Conservation (phyloP, 92 coral and sea anemone genomes). For the Pocillopora grandis region DNA sequence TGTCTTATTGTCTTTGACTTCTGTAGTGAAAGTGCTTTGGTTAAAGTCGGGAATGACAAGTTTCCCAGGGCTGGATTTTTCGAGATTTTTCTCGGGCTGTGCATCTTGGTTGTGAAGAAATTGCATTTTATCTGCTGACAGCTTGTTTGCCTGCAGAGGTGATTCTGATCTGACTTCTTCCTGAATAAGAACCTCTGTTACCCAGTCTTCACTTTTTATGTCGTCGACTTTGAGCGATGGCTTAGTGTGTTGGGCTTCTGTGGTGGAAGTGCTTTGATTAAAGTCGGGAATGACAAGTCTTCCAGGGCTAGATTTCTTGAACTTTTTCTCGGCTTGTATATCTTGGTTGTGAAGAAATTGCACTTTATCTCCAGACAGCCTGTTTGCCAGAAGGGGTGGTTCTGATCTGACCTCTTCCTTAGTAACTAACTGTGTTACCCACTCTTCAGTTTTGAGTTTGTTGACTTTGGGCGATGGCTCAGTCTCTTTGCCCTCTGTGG, state of each 20-base stretch:
- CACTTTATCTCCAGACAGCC: background rate
- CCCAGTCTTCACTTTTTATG: background rate
- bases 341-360: background rate
- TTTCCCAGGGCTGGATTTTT: background rate
- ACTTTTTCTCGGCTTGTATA: background rate
- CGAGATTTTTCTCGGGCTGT: background rate
- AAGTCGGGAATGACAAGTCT: background rate
- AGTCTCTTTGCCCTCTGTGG: background rate
- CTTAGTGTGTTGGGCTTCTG: background rate
- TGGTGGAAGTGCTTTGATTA: background rate
- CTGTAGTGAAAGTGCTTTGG: background rate
- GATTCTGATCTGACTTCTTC: background rate
- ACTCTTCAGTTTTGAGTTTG: background rate
- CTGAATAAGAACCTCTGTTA: background rate
- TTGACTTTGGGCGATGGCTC: background rate
- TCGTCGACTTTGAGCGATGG: background rate
- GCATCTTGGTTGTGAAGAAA: constrained; percentile 3
- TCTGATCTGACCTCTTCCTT: background rate
- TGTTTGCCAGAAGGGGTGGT: background rate
- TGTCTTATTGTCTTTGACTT: background rate
- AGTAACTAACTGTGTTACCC: background rate
- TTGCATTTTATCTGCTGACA: background rate
- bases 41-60: constrained; percentile 17
- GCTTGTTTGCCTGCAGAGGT: background rate
- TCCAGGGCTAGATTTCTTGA: background rate